Percentiles rank a stretch among this genome's conserved stretches.
Evolutionary conservation across 2,888 invertebrate genomes (phyloP).

Genomic region (Agrotis clavis): DNA sequence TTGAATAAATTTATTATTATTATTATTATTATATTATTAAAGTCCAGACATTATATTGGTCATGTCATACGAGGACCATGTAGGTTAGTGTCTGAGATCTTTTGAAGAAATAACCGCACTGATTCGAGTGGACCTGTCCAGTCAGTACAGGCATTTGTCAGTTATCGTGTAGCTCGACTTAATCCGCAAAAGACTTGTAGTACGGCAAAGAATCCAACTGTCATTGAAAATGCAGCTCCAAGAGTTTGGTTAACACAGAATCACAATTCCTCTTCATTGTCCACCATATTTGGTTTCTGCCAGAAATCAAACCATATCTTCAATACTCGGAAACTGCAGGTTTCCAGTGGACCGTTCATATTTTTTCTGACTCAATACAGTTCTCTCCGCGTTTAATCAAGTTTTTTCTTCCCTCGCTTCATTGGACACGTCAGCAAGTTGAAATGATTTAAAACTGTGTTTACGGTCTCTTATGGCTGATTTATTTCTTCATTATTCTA

Average conservation of each 20-base stretch:
- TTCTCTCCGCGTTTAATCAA: constrained; percentile 56
- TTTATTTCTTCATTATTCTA: constrained; percentile 47
- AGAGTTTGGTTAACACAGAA: not conserved
- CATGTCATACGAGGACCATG: too few relatives aligned
- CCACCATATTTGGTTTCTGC: constrained; percentile 20
- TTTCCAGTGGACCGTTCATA: constrained; percentile 8
- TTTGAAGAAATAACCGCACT: too few relatives aligned
- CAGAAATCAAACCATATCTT: constrained; percentile 7
- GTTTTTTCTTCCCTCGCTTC: constrained; percentile 43
- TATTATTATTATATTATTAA: too few relatives aligned
- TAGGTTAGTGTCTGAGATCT: too few relatives aligned
- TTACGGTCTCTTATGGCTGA: constrained; percentile 4
- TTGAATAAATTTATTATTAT: too few relatives aligned
- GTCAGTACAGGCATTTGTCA: too few relatives aligned
- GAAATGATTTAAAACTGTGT: constrained; percentile 33
- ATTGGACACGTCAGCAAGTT: constrained; percentile 33
- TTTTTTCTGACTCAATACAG: constrained; percentile 60
- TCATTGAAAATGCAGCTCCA: not conserved
- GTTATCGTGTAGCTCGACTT: too few relatives aligned
- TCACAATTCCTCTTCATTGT: constrained; percentile 9
- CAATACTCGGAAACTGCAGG: constrained; percentile 26
- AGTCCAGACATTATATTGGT: too few relatives aligned
- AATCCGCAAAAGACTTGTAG: too few relatives aligned
- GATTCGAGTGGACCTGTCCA: too few relatives aligned
- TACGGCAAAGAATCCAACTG: not conserved